Percentiles rank a stretch among this genome's conserved stretches.
Evolutionary conservation across 1,140 invertebrate genomes (phyloP).

Genomic region (Orchestia grillus): DNA sequence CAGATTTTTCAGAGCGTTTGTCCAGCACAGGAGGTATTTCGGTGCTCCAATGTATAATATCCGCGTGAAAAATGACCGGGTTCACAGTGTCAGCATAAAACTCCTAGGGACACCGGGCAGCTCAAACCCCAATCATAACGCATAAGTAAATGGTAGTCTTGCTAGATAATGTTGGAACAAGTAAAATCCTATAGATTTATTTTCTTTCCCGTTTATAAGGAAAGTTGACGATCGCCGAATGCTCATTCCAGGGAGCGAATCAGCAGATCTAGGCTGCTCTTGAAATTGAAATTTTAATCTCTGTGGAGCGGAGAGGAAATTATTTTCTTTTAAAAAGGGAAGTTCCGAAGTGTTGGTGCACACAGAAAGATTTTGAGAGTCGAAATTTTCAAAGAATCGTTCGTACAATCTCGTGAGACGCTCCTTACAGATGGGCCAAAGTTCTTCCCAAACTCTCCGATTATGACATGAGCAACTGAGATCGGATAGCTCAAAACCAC

Average conservation of each 20-base stretch:
- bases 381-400: no score
- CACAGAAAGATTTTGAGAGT: no score
- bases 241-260: neutral
- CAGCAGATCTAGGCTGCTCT: neutral
- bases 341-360: no score
- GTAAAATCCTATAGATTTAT: neutral
- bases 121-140: neutral
- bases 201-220: neutral
- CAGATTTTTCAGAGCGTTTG: constrained; percentile 49
- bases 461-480: no score
- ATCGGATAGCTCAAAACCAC: no score
- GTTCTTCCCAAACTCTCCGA: no score
- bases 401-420: no score
- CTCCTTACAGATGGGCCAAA: no score
- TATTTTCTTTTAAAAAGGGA: no score
- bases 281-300: neutral
- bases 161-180: neutral
- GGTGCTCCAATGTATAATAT: constrained; percentile 17
- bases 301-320: no score
- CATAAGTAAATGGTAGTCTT: neutral
- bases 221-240: neutral
- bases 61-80: constrained; percentile 4
- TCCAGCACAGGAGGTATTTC: constrained; percentile 1
- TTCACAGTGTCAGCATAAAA: neutral
- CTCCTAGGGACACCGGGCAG: neutral